Percentiles rank a stretch among this genome's conserved stretches.
phyloP scores from a whole-genome alignment of 2,113 vertebrate species.

The Perca schrenkii region DNA sequence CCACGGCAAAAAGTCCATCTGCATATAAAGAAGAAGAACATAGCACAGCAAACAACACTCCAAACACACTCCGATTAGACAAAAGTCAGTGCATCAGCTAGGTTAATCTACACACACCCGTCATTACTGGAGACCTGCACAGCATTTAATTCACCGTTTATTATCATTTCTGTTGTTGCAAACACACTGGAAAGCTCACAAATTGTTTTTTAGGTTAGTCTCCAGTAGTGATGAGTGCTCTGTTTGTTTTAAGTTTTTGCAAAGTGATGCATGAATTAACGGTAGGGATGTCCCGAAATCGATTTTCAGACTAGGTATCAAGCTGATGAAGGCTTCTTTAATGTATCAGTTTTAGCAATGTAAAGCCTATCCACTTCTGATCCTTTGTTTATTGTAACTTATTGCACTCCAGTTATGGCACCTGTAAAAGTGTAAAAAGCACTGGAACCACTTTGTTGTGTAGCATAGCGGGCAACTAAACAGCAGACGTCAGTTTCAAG shows the following conservation, averaged over 20 bases:
- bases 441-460: background rate
- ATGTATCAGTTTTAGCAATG: background rate
- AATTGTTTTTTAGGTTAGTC: slow-evolving; percentile 24
- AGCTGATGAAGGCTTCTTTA: background rate
- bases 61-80: slow-evolving; percentile 55
- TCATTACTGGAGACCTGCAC: slow-evolving; percentile 55
- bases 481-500: background rate
- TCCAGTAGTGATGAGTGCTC: slow-evolving; percentile 58
- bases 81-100: slow-evolving; percentile 27
- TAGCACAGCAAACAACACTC: slow-evolving; percentile 62
- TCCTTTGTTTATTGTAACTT: slow-evolving; percentile 10
- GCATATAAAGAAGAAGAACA: slow-evolving; percentile 17
- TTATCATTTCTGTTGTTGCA: slow-evolving; percentile 1
- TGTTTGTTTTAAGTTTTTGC: slow-evolving; percentile 30
- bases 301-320: slow-evolving; percentile 5
- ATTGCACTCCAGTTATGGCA: background rate
- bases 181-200: background rate
- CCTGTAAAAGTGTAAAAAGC: background rate
- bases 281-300: slow-evolving; percentile 53
- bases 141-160: slow-evolving; percentile 25
- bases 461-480: background rate
- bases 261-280: slow-evolving; percentile 50
- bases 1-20: slow-evolving; percentile 15
- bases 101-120: slow-evolving; percentile 19
- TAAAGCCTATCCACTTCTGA: background rate